A percentile compares a stretch with the other conserved stretches of the same genome.
Conservation (phyloP, 1,140 invertebrate genomes). For the Drosophila hydei region DNA sequence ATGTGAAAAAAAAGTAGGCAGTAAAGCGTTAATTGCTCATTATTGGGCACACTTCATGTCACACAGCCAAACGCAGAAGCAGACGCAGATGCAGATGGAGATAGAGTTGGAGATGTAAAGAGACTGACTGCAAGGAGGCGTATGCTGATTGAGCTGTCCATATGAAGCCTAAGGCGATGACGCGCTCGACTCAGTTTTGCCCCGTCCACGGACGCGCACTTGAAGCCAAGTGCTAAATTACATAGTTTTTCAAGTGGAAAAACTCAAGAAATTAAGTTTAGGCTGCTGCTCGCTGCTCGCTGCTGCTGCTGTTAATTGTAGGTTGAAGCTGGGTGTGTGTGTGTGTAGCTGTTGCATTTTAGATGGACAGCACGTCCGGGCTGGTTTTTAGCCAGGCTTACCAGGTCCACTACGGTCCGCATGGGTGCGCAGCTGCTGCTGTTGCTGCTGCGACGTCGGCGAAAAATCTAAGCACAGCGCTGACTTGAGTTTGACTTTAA, state of each 20-base stretch:
- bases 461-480: conserved; percentile 75
- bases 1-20: conserved; percentile 60
- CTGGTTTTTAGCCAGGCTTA: neutral
- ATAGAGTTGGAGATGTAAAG: neutral
- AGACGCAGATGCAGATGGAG: conserved; percentile 46
- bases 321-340: conserved; percentile 35
- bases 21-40: conserved; percentile 83
- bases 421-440: conserved; percentile 55
- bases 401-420: conserved; percentile 15
- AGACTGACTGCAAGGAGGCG: neutral
- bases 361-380: conserved; percentile 70
- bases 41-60: conserved; percentile 83
- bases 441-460: conserved; percentile 58
- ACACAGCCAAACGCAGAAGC: conserved; percentile 59
- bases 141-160: conserved; percentile 72
- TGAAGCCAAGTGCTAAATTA: conserved; percentile 78
- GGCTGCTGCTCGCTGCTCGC: conserved; percentile 55
- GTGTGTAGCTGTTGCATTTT: conserved; percentile 28
- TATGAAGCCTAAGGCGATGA: conserved; percentile 4
- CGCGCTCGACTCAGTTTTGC: neutral
- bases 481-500: conserved; percentile 83
- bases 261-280: conserved; percentile 80
- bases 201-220: conserved; percentile 37
- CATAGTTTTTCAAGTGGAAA: conserved; percentile 81
- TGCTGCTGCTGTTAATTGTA: conserved; percentile 67